A percentile compares a stretch with the other conserved stretches of the same genome.
Evolutionary conservation across 2,797 vertebrate genomes (phyloP).

Genomic region (Luscinia luscinia): DNA sequence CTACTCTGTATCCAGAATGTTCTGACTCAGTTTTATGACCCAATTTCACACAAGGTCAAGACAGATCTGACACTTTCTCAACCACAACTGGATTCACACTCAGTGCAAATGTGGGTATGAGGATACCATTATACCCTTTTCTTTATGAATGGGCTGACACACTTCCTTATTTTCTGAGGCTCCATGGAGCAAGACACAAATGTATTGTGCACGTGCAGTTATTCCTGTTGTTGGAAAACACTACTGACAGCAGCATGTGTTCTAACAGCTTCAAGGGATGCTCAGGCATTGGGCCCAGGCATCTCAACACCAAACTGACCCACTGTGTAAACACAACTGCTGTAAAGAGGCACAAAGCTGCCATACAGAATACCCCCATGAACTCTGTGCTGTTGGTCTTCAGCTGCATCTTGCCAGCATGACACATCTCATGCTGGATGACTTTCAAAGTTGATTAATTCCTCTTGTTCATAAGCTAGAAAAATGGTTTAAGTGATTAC

Average conservation of each 20-base stretch:
- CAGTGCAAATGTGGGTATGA: not conserved
- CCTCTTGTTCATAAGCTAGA: not conserved
- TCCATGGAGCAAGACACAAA: not conserved
- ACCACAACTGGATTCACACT: not conserved
- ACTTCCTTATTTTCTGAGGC: not conserved
- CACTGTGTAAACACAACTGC: not conserved
- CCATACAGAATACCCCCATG: not conserved
- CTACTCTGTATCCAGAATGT: not conserved
- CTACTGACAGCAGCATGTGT: not conserved
- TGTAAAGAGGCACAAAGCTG: not conserved
- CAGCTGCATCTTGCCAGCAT: not conserved
- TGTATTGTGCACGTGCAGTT: not conserved
- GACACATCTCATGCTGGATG: slow-evolving; percentile 18
- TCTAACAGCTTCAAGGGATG: not conserved
- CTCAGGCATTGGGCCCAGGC: not conserved
- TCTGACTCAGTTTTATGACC: not conserved
- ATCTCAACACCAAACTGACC: not conserved
- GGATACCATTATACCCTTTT: not conserved
- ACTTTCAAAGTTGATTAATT: slow-evolving; percentile 40
- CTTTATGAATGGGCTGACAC: not conserved
- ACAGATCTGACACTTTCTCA: not conserved
- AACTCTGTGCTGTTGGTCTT: not conserved
- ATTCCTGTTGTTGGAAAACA: not conserved
- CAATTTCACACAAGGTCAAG: not conserved
- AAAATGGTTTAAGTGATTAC: slow-evolving; percentile 33